Evolutionary conservation across 1,140 invertebrate species (phyloP), one percentile per base, ranked within the genome.

Genomic region (Pseudomyrmex pallidus): DNA sequence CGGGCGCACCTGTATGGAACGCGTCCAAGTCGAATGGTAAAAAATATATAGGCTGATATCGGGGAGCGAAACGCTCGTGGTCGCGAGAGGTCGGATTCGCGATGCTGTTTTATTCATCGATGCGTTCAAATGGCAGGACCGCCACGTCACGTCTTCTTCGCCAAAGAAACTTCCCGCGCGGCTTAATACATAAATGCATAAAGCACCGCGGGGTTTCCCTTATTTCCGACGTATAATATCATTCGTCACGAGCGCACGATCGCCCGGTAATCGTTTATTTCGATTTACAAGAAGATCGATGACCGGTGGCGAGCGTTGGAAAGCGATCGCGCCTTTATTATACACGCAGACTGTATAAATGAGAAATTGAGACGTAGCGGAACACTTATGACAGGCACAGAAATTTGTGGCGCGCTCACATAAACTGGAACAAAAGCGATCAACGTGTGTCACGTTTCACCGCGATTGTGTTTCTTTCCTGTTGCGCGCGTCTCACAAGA

Each of bases 31-130:
- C 15, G 48, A 13, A 46, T 48, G 57, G 74, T 74, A 62, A 74
- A 82, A 82, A 73, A 74, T 54, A 63, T 73, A 25, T 35, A 13
- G 4, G 1, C 22, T 61, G 63, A 12, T 68, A 8, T 57, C 44
- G 35, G 44, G 35, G 35, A 35, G 9, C 1, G 20, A 48, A 59
- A 35, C 13, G 44, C 44, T 66, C 68, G 13, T 35, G 35, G 35
- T 5, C 35, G 66, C 46, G 46, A 22, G 17, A 22, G 61, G 17
- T 9, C 46, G n/a, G 35, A 35, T 35, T 35, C 35, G 17, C 68
- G 59, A 74, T 74, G 70, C 70, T 82, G 78, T 82, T 82, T 82
- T 82, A 82, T 82, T 82, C 78, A 82, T 82, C 70, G 78, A 82
- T 54, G 22, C 17, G 76, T 73, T 61, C 67, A 56, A 74, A 74